Base-by-base conservation (phyloP, 2,797 vertebrate genomes). In the Zalophus californianus region DNA sequence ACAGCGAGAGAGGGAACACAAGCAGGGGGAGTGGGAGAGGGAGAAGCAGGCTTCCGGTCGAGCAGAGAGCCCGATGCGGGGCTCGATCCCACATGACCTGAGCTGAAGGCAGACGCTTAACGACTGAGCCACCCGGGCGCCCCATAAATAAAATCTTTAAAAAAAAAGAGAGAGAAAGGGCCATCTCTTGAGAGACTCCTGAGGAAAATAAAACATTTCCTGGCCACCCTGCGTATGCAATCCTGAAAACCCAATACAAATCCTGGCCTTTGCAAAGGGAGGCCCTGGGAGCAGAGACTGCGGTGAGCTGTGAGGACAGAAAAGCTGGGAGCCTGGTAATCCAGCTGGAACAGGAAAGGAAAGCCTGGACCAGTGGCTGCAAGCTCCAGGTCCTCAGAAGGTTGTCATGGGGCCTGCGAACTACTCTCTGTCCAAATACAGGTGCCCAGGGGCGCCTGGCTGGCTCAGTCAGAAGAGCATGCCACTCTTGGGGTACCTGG, bases 171-270 rank as follows among this genome's bases (percentile, higher is more conserved):
- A 44, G 7, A 44, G 44, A 44, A 64, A 64, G 12, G 13, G 20
- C 16, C 48, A 64, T 27, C 21, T 89, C 88, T 35, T 83, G 27
- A 75, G n/a, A 86, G 14, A 52, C 12, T 70, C 72, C 77, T 92
- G 56, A 88, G 66, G n/a, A 75, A 92, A 84, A 85, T 8, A 78
- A 83, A 93, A 44, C 27, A 38, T 62, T 84, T 66, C 18, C 52
- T 7, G 32, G 85, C 5, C 29, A 35, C 60, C 41, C 12, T 88
- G 73, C 8, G 48, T 2, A 29, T 10, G 23, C 27, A 84, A n/a
- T 82, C 52, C 58, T 75, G 29, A 95, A 82, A 97, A 20, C 15
- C 35, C 87, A 64, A 77, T 27, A 82, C 29, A 94, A 54, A 62
- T 13, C 7, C 12, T 27, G n/a, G 29, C 35, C 86, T 90, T 79